Percentiles rank a stretch among this genome's conserved stretches.
Conservation (phyloP, 2,113 vertebrate species). For the Colaptes auratus region DNA sequence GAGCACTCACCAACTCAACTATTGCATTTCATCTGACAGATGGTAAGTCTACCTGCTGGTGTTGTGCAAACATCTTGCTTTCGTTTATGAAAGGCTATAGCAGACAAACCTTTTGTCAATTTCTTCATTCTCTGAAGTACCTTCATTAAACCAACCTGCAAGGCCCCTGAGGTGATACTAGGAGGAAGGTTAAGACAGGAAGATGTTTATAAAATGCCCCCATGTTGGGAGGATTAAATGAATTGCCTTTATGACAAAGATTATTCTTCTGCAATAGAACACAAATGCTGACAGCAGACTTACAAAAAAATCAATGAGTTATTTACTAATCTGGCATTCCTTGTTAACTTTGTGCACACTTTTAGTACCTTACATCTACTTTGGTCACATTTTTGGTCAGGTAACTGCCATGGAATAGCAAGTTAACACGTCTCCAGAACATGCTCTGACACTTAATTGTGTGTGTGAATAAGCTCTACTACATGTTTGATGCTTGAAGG, state of each 20-base stretch:
- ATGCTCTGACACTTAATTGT: neutral
- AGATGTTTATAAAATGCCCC: neutral
- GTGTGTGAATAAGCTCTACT: neutral
- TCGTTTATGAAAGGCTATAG: neutral
- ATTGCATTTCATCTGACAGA: neutral
- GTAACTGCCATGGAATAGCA: neutral
- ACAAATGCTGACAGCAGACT: neutral
- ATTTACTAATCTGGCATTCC: neutral
- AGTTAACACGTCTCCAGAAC: neutral
- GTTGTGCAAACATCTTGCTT: neutral
- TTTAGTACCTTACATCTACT: neutral
- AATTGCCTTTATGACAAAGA: neutral
- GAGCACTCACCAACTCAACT: neutral
- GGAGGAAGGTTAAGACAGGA: neutral
- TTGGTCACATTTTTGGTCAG: neutral
- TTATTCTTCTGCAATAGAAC: neutral
- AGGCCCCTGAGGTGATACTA: neutral
- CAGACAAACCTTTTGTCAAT: neutral
- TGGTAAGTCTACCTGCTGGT: neutral
- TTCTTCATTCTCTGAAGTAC: neutral
- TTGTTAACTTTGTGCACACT: neutral
- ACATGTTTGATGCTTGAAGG: neutral
- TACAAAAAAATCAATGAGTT: neutral
- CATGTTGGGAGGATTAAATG: neutral
- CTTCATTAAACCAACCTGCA: neutral